Base-by-base conservation (phyloP, 2,797 vertebrate species). In the Babyrousa celebensis region DNA sequence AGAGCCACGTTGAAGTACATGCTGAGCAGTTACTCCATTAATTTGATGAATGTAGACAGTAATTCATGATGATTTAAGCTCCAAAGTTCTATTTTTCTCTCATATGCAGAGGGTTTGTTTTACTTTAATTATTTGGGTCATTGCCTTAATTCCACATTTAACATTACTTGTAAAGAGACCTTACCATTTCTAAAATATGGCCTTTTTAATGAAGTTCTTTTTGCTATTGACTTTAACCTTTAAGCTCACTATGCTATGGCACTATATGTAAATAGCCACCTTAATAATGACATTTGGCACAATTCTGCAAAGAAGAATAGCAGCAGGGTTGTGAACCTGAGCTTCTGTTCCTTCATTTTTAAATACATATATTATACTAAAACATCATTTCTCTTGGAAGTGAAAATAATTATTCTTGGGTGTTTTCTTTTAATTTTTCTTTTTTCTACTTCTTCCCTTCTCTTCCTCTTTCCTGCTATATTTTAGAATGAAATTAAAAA, bases 81-180 rank as follows among this genome's bases (percentile, higher is more conserved):
- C 95, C 17, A 52, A 74, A 78, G 25, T 96, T 95, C 60, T 87
- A 85, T 95, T 96, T 96, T 96, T 92, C 60, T 95, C 58, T 91
- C 71, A 65, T 21, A 94, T 65, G 54, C 79, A 65, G 86, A 78
- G 18, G 18, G 17, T 95, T 97, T 97, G 75, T 86, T 96, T 97
- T 94, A 96, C 84, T 96, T 96, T 96, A 97, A 97, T 97, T 97
- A 97, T 95, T 94, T 89, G 91, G 93, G 91, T 97, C 97, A 96
- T 96, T 97, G 96, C 91, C 67, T 97, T 97, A 97, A 97, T 97
- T 97, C 18, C 9, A 32, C 75, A 96, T 94, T 97, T 97, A 97
- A 93, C 65, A 93, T 96, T 96, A 65, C 60, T 91, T 91, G 62
- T 54, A 56, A 92, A 94, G 96, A 96, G 63, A 48, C 23, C 48